Conservation (phyloP, 2,113 vertebrate species). For the Mionectes macconnelli region DNA sequence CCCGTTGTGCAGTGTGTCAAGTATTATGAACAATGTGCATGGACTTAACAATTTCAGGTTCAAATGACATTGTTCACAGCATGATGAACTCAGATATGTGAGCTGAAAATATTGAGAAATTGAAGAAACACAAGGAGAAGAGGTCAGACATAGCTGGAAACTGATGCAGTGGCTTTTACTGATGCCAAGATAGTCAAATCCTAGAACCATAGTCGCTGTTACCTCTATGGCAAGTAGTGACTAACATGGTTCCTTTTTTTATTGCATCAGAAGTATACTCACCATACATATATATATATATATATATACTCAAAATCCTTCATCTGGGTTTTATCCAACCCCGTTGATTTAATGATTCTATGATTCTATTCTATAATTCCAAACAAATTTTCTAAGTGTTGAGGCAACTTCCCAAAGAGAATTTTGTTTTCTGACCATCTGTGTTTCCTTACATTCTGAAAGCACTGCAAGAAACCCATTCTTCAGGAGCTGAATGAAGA, state of each 20-base stretch:
- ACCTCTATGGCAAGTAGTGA: not conserved
- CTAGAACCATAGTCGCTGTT: not conserved
- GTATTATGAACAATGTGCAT: not conserved
- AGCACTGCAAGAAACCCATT: not conserved
- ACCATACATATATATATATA: no score
- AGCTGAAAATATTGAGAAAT: not conserved
- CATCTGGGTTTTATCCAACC: no score
- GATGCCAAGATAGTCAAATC: not conserved
- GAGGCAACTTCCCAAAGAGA: not conserved
- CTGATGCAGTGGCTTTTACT: not conserved
- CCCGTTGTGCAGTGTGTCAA: not conserved
- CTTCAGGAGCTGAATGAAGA: not conserved
- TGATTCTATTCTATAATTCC: not conserved
- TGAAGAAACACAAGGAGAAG: not conserved
- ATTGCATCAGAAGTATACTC: not conserved
- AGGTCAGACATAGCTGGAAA: not conserved
- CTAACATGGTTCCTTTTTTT: not conserved
- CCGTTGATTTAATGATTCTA: no score
- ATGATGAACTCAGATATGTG: not conserved
- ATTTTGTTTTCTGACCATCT: not conserved
- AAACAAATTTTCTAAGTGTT: not conserved
- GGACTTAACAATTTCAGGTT: not conserved
- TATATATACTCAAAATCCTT: not conserved
- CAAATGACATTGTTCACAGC: not conserved
- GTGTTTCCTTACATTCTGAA: not conserved